Evolutionary conservation across 2,797 vertebrate genomes (phyloP), one percentile per base, ranked within the genome.

Genomic region (Champsocephalus esox): DNA sequence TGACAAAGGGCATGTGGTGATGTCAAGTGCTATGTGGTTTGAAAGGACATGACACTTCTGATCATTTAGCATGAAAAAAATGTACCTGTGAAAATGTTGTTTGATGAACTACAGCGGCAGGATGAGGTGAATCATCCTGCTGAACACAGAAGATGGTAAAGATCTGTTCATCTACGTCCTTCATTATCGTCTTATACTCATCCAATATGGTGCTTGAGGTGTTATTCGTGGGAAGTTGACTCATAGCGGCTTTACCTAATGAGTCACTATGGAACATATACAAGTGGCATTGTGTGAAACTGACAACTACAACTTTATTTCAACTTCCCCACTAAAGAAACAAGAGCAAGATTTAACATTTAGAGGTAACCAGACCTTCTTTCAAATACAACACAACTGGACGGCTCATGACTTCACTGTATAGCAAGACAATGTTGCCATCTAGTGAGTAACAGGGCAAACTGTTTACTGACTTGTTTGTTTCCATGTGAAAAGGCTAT

Each of bases 391-490:
- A 54, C 55, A 46, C 21, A 69, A 49, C 10, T n/a, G 17, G 9
- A 9, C 50, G 8, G 56, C 41, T 14, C 9, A 1, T 12, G 38
- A 0, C 6, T 51, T 61, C 56, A 61, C 6, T 70, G 28, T 74
- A 51, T 1, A 4, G 49, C 83, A 44, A 87, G 78, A 70, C 89
- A 90, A 90, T 68, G 80, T 51, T 85, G 84, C 93, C 93, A 90
- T 81, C 92, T 92, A 91, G 91, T 92, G 93, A 81, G 32, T 3
- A 43, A 65, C 28, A 34, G 21, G 5, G 14, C 10, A 43, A 87
- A 80, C 38, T 55, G 17, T 9, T 24, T 32, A 11, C 11, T 2
- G n/a, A 49, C 6, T 8, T 13, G 43, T 21, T 43, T 3, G 0
- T 60, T 62, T 4, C n/a, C n/a, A 12, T 8, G 19, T 43, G 8